phyloP scores from a whole-genome alignment of 2,888 invertebrate species.

The Spialia ferax region DNA sequence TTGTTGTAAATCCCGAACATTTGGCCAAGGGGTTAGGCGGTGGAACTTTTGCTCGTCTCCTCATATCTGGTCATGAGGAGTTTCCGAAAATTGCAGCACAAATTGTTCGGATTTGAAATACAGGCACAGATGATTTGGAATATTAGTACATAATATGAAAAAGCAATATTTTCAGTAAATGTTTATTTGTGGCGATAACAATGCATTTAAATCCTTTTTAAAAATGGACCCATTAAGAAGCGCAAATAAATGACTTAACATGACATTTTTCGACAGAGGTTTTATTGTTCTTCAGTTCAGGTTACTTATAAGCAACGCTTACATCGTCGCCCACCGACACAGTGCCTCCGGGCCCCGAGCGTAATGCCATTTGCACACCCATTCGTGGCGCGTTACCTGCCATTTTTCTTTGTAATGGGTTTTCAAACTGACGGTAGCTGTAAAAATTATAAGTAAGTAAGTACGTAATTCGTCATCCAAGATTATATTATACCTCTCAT shows the following conservation, averaged over 20 bases:
- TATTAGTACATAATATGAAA: background rate
- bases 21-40: conserved; percentile 91
- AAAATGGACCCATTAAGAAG: too few species aligned
- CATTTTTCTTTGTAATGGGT: conserved; percentile 45
- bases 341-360: conserved; percentile 45
- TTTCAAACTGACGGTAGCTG: conserved; percentile 41
- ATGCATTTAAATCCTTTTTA: too few species aligned
- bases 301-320: conserved; percentile 8
- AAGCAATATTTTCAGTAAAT: background rate
- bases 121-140: conserved; percentile 46
- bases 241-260: too few species aligned
- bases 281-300: too few species aligned
- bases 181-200: conserved; percentile 19
- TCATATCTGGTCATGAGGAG: conserved; percentile 74
- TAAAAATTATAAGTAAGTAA: conserved; percentile 8
- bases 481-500: too few species aligned
- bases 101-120: conserved; percentile 71
- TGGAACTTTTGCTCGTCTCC: conserved; percentile 92
- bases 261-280: too few species aligned
- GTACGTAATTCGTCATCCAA: too few species aligned
- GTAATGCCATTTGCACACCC: conserved; percentile 53
- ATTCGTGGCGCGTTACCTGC: conserved; percentile 49
- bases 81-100: conserved; percentile 64
- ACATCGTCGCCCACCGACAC: conserved; percentile 32
- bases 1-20: conserved; percentile 95